A percentile compares a stretch with the other conserved stretches of the same genome.
Evolutionary conservation across 2,888 invertebrate genomes (phyloP).

Genomic region (Oscheius myriophilus): DNA sequence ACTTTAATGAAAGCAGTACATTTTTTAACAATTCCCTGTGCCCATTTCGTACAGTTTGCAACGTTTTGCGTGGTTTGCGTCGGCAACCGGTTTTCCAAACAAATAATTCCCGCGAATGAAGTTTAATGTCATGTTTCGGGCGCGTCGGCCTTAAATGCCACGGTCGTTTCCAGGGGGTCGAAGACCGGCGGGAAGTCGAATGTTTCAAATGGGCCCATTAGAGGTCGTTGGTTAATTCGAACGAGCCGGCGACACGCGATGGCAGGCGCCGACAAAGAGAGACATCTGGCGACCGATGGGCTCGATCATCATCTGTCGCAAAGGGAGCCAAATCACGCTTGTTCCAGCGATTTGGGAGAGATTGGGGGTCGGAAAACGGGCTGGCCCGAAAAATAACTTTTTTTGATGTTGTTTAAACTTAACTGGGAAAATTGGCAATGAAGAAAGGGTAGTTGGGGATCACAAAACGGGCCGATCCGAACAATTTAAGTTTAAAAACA

Average conservation of each 20-base stretch:
- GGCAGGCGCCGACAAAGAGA: slow-evolving; percentile 15
- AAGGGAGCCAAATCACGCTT: no score
- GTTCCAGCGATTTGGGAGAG: background rate
- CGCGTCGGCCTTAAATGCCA: background rate
- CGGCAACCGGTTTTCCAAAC: no score
- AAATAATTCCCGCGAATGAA: slow-evolving; percentile 10
- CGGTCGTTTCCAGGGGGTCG: background rate
- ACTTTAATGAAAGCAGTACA: no score
- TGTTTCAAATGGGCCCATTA: slow-evolving; percentile 19
- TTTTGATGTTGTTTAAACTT: background rate
- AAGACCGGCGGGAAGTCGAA: no score
- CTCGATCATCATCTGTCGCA: background rate
- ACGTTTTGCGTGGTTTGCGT: no score
- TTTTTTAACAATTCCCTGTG: no score
- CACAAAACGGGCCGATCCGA: background rate
- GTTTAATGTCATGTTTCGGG: slow-evolving; percentile 26
- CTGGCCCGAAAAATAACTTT: background rate
- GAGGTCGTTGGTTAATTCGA: slow-evolving; percentile 22
- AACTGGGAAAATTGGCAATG: no score
- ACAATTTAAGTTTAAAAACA: no score
- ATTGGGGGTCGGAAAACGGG: background rate
- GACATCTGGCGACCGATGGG: slow-evolving; percentile 20
- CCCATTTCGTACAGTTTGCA: no score
- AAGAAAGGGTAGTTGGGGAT: background rate
- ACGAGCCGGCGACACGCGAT: slow-evolving; percentile 24